Conservation (phyloP, 2,113 vertebrate genomes). For the Tiliqua scincoides region DNA sequence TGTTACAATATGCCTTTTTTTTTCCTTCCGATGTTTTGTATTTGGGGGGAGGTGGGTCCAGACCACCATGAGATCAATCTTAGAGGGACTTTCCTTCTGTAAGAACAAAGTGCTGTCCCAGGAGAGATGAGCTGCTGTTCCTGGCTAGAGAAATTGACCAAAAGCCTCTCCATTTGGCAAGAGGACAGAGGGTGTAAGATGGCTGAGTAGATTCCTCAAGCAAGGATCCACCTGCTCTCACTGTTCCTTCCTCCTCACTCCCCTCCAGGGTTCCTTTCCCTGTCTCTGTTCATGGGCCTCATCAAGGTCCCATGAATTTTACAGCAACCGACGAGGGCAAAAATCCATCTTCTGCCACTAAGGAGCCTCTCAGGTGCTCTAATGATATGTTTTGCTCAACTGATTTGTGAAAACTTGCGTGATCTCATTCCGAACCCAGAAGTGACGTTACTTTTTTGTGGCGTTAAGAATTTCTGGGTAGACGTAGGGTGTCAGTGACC, state of each 20-base stretch:
- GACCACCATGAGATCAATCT: neutral
- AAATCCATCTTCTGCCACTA: constrained; percentile 17
- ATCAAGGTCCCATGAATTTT: constrained; percentile 14
- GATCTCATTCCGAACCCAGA: neutral
- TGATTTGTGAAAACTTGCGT: neutral
- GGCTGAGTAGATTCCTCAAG: constrained; percentile 37
- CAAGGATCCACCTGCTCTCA: constrained; percentile 11
- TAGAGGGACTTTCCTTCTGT: neutral
- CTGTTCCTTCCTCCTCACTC: neutral
- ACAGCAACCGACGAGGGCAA: neutral
- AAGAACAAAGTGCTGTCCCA: neutral
- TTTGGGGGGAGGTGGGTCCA: neutral
- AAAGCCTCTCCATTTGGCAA: neutral
- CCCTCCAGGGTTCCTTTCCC: neutral
- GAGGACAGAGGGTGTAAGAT: neutral
- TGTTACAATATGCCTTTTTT: neutral
- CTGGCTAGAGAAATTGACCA: neutral
- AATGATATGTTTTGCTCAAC: neutral
- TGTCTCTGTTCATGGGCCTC: constrained; percentile 14
- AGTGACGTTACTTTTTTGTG: neutral
- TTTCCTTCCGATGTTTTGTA: neutral
- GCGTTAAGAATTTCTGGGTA: neutral
- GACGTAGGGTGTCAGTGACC: neutral
- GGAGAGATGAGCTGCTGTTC: neutral
- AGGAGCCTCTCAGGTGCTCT: neutral